A percentile compares a stretch with the other conserved stretches of the same genome.
These are phyloP conservation scores for Poecilia velifera DNA, from an alignment of 2,797 vertebrate species.

Conservation along the genomic window DNA sequence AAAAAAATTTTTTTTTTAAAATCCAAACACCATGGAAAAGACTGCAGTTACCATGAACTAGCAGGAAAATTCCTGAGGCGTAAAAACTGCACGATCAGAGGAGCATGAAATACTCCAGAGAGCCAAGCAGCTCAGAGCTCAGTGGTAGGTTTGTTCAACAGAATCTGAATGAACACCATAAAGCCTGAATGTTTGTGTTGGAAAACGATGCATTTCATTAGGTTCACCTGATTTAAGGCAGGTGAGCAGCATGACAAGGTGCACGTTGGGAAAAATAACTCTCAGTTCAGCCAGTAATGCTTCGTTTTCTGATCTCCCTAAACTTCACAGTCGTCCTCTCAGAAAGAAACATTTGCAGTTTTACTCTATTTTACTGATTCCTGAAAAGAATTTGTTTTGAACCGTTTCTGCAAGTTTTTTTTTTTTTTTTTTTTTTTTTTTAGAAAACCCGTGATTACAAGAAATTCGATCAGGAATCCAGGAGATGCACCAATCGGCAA, in stretches of 20 bases:
- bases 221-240: slow-evolving; percentile 11
- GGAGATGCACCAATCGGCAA: background rate
- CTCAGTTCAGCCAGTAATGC: background rate
- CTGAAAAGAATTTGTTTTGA: background rate
- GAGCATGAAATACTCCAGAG: slow-evolving; percentile 16
- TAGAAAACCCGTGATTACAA: background rate
- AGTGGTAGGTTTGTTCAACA: slow-evolving; percentile 17
- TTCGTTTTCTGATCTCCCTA: background rate
- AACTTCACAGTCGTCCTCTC: background rate
- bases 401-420: background rate
- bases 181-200: background rate
- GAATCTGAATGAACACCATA: background rate
- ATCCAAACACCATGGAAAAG: background rate
- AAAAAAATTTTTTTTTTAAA: background rate
- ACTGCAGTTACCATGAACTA: background rate
- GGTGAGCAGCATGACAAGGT: background rate
- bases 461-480: background rate
- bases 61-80: background rate
- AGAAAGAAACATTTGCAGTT: background rate
- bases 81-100: slow-evolving; percentile 4
- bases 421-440: background rate
- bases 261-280: background rate
- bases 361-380: background rate
- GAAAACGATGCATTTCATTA: slow-evolving; percentile 13
- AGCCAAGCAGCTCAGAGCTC: background rate